Percentiles rank a stretch among this genome's conserved stretches.
These are phyloP conservation scores for Enteromius thamalakanensis DNA, from an alignment of 2,797 vertebrate species.

Conservation along the genomic window DNA sequence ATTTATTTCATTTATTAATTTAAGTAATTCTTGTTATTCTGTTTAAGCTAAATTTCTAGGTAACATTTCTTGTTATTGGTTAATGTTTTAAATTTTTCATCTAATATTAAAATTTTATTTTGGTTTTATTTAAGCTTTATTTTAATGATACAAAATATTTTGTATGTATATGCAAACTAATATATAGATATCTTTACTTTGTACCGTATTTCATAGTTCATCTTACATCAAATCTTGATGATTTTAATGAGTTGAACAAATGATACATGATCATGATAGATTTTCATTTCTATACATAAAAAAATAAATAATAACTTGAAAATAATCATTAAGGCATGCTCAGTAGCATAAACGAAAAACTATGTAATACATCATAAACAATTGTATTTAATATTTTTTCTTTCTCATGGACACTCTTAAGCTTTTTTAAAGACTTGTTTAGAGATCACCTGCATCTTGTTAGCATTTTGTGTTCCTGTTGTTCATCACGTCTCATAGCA, in stretches of 20 bases:
- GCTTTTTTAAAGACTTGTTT: neutral
- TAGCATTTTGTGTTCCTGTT: neutral
- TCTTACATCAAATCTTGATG: neutral
- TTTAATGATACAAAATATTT: neutral
- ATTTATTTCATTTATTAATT: neutral
- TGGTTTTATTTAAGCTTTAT: neutral
- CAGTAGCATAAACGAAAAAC: neutral
- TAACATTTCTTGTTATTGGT: neutral
- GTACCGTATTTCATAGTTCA: neutral
- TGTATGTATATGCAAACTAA: too few relatives aligned
- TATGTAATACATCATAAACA: neutral
- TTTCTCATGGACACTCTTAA: neutral
- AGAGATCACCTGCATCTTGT: neutral
- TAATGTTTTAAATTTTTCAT: neutral
- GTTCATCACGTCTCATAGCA: constrained; percentile 34
- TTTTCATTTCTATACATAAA: neutral
- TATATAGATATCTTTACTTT: too few relatives aligned
- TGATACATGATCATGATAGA: neutral
- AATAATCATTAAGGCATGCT: neutral
- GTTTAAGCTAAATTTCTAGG: neutral
- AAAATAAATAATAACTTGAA: neutral
- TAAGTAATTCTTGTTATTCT: neutral
- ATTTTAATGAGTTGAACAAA: neutral
- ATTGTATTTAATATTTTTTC: neutral
- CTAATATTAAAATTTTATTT: neutral